A percentile compares a stretch with the other conserved stretches of the same genome.
Evolutionary conservation across 2,113 vertebrate genomes (phyloP).

Genomic region (Myrmophylax atrothorax): DNA sequence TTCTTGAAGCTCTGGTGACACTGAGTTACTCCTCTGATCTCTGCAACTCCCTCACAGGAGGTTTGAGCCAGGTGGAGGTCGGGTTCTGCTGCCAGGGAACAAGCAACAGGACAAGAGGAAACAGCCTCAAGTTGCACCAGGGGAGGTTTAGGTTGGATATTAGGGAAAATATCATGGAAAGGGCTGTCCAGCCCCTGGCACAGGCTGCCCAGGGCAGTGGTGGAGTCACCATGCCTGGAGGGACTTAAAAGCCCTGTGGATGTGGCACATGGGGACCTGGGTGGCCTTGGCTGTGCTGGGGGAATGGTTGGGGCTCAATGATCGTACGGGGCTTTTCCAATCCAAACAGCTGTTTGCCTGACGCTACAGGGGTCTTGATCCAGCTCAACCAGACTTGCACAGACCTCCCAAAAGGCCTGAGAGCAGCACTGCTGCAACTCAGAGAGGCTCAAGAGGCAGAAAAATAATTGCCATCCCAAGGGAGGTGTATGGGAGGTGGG

Average conservation of each 20-base stretch:
- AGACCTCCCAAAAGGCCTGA: neutral
- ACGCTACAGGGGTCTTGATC: neutral
- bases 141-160: neutral
- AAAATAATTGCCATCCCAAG: neutral
- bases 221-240: neutral
- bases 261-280: neutral
- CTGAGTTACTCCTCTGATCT: neutral
- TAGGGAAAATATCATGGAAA: neutral
- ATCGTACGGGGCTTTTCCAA: neutral
- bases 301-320: neutral
- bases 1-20: neutral
- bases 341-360: rapidly evolving
- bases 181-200: neutral
- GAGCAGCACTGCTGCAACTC: neutral
- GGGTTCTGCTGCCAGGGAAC: neutral
- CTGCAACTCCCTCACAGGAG: neutral
- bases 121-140: neutral
- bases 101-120: neutral
- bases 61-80: neutral
- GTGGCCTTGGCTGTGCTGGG: neutral
- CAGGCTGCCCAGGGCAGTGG: rapidly evolving
- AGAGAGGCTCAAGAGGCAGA: neutral
- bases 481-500: neutral
- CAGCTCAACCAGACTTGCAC: rapidly evolving
- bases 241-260: neutral